These are phyloP conservation scores for Cotesia typhae DNA, from an alignment of 1,140 invertebrate species.

Conservation along the genomic window DNA sequence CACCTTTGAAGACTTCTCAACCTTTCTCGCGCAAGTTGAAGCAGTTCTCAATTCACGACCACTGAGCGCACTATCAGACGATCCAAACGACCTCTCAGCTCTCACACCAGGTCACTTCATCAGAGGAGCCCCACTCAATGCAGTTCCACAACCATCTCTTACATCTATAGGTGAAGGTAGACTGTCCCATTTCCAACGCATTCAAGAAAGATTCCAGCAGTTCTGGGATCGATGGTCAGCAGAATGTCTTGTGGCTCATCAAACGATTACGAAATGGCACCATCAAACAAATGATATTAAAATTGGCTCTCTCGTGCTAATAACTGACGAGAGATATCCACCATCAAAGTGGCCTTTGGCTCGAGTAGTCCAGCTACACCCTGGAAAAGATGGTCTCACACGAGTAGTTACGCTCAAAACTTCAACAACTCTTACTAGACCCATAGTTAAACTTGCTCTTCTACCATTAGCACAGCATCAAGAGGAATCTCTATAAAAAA, in stretches of 20 bases:
- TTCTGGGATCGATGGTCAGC: not conserved
- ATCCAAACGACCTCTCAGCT: not conserved
- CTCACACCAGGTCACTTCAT: slow-evolving; percentile 12
- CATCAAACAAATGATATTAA: not conserved
- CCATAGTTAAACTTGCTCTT: slow-evolving; percentile 8
- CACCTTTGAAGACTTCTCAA: slow-evolving; percentile 12
- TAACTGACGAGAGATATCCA: slow-evolving; percentile 13
- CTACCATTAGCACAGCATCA: too few relatives aligned
- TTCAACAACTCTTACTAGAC: slow-evolving; percentile 6
- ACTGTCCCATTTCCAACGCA: not conserved
- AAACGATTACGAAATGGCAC: slow-evolving; percentile 7
- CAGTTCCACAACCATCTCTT: not conserved
- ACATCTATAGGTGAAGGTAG: not conserved
- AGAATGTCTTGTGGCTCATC: not conserved
- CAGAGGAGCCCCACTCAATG: not conserved
- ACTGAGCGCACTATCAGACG: not conserved
- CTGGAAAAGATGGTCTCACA: slow-evolving; percentile 25
- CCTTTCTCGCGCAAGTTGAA: not conserved
- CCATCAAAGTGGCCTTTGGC: slow-evolving; percentile 35
- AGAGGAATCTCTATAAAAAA: too few relatives aligned
- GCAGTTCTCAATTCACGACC: slow-evolving; percentile 3
- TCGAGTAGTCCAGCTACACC: slow-evolving; percentile 28
- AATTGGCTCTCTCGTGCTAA: not conserved
- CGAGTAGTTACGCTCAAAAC: slow-evolving; percentile 13
- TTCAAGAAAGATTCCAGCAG: not conserved